A percentile compares a stretch with the other conserved stretches of the same genome.
Conservation (phyloP, 2,888 invertebrate genomes). For the Trachelus tabidus region DNA sequence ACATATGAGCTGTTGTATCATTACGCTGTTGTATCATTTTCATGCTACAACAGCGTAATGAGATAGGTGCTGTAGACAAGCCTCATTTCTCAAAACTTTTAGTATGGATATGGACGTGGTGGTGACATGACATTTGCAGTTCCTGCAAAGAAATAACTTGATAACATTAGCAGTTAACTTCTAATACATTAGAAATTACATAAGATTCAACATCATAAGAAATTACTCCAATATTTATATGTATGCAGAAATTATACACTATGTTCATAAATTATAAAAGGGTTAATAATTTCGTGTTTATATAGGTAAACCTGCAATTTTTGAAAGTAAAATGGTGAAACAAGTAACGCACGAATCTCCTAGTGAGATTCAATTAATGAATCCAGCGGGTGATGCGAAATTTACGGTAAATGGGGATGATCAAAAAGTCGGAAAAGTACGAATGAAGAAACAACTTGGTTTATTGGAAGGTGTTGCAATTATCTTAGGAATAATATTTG, state of each 20-base stretch:
- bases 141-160: neutral
- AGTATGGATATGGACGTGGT: neutral
- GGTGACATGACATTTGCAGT: neutral
- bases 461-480: constrained; percentile 93
- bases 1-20: neutral
- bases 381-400: constrained; percentile 7
- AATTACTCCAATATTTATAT: neutral
- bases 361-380: constrained; percentile 16
- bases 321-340: constrained; percentile 16
- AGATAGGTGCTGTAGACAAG: neutral
- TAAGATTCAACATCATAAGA: too few relatives aligned
- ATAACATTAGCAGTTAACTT: neutral
- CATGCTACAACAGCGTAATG: neutral
- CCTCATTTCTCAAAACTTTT: neutral
- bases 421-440: constrained; percentile 70
- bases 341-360: constrained; percentile 13
- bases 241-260: neutral
- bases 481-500: constrained; percentile 93
- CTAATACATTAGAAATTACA: neutral
- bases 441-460: constrained; percentile 90
- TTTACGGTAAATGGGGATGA: constrained; percentile 9
- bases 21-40: neutral
- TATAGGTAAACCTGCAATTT: neutral
- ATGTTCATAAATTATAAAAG: too few relatives aligned
- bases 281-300: neutral